Conservation (phyloP, 2,888 invertebrate genomes). For the Ptilodon capucinus region DNA sequence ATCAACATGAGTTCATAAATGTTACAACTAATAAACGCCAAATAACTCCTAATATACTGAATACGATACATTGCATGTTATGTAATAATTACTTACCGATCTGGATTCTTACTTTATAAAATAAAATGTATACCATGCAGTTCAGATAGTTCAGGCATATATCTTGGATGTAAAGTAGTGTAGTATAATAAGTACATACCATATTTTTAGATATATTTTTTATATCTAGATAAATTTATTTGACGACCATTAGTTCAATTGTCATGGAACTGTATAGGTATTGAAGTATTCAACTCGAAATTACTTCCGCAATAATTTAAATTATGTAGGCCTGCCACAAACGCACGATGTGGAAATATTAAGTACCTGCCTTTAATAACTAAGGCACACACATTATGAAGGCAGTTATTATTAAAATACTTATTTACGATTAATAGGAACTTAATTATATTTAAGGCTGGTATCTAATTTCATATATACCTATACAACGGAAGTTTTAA, state of each 20-base stretch:
- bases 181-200: too few relatives aligned
- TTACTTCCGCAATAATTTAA: conserved; percentile 37
- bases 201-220: too few relatives aligned
- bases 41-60: neutral
- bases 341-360: conserved; percentile 21
- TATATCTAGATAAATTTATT: too few relatives aligned
- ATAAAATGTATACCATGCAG: too few relatives aligned
- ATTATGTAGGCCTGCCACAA: conserved; percentile 30
- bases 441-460: neutral
- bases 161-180: too few relatives aligned
- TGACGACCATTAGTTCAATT: too few relatives aligned
- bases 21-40: conserved; percentile 9
- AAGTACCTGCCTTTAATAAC: conserved; percentile 23
- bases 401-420: neutral
- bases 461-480: neutral
- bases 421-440: neutral
- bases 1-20: conserved; percentile 36
- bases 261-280: conserved; percentile 29
- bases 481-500: neutral
- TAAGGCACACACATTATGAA: conserved; percentile 10
- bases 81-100: neutral
- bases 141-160: too few relatives aligned
- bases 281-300: too few relatives aligned
- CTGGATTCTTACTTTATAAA: too few relatives aligned
- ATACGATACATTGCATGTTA: neutral